Percentiles rank a stretch among this genome's conserved stretches.
Conservation (phyloP, 2,797 vertebrate species). For the Semotilus atromaculatus region DNA sequence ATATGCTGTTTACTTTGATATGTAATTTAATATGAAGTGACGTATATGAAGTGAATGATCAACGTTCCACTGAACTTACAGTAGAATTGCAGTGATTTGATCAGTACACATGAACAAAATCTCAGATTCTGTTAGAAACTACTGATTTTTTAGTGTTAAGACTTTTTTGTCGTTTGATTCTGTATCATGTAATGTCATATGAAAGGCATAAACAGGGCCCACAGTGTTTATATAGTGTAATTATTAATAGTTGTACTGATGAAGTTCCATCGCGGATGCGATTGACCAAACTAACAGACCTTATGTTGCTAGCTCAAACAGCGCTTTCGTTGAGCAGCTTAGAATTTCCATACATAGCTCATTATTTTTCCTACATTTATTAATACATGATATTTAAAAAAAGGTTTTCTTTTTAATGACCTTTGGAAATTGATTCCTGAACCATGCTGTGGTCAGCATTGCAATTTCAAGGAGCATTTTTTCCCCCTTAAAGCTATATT, state of each 20-base stretch:
- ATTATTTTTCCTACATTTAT: not conserved
- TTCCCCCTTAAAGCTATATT: not conserved
- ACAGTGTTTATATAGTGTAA: conserved; percentile 31
- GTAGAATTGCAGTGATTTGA: conserved; percentile 33
- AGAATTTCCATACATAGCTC: not conserved
- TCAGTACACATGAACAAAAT: conserved; percentile 32
- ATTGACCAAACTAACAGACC: conserved; percentile 13
- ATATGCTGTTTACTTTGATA: conserved; percentile 81
- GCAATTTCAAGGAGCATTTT: not conserved
- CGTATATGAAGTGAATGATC: conserved; percentile 59
- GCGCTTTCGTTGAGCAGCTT: not conserved
- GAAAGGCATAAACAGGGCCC: conserved; percentile 45
- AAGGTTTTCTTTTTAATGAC: not conserved
- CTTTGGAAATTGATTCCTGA: not conserved
- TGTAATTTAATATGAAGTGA: conserved; percentile 82
- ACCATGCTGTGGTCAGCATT: not conserved
- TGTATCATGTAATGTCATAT: conserved; percentile 26
- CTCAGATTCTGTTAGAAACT: conserved; percentile 36
- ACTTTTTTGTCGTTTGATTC: conserved; percentile 1
- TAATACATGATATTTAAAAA: conserved; percentile 17
- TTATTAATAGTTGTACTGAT: conserved; percentile 10
- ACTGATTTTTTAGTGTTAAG: not conserved
- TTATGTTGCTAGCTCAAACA: not conserved
- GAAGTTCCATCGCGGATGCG: not conserved
- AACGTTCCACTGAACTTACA: conserved; percentile 67